These are phyloP conservation scores for Gnathonemus longibarbis DNA, from an alignment of 2,113 vertebrate species.

Conservation along the genomic window DNA sequence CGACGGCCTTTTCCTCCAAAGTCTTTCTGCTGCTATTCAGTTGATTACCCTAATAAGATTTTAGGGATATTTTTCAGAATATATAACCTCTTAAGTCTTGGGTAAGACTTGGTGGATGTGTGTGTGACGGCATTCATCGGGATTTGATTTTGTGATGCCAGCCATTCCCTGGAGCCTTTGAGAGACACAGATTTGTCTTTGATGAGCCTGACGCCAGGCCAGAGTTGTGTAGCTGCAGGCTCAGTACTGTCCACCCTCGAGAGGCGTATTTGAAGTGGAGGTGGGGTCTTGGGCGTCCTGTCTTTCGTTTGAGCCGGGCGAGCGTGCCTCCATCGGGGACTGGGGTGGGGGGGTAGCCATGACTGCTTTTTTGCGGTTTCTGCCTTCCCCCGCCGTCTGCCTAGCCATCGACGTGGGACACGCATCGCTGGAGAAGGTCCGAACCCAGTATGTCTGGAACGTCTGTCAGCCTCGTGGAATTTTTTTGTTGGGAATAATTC, in stretches of 20 bases:
- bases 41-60: neutral
- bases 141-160: neutral
- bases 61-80: neutral
- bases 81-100: neutral
- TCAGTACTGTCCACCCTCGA: neutral
- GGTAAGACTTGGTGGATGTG: neutral
- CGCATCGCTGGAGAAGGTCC: neutral
- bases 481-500: slow-evolving; percentile 48
- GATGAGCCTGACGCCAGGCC: neutral
- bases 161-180: neutral
- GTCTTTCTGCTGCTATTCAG: neutral
- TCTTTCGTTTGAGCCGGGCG: neutral
- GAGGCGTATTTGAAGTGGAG: neutral
- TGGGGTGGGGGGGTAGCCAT: neutral
- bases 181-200: neutral
- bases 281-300: too few species aligned
- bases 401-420: slow-evolving; percentile 38
- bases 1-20: neutral
- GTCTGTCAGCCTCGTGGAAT: slow-evolving; percentile 44
- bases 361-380: slow-evolving; percentile 34
- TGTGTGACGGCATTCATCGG: neutral
- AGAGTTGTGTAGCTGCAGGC: neutral
- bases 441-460: slow-evolving; percentile 40
- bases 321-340: neutral
- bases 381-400: slow-evolving; percentile 21